A percentile compares a stretch with the other conserved stretches of the same genome.
Evolutionary conservation across 2,888 invertebrate genomes (phyloP).

Genomic region (Chrysolina americana): DNA sequence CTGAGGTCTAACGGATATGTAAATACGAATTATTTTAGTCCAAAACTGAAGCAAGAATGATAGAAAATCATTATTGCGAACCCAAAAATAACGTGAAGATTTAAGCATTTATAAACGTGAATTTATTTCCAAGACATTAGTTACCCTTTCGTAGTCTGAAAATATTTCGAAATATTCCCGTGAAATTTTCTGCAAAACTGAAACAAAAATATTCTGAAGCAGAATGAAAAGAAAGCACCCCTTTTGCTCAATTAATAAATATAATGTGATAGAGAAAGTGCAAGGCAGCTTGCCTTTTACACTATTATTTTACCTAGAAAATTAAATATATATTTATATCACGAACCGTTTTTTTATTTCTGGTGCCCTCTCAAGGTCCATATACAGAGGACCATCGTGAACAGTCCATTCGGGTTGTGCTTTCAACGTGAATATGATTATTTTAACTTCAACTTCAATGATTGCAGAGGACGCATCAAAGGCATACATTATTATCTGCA

Average conservation of each 20-base stretch:
- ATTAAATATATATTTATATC: conserved; percentile 45
- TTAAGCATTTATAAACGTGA: not conserved
- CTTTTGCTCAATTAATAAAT: conserved; percentile 50
- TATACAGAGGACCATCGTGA: too few relatives aligned
- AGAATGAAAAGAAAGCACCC: conserved; percentile 23
- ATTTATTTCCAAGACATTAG: not conserved
- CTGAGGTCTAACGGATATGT: not conserved
- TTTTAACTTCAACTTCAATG: too few relatives aligned
- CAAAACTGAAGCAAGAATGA: not conserved
- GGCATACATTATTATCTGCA: too few relatives aligned
- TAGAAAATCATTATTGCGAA: not conserved
- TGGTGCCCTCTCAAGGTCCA: not conserved
- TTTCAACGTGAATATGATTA: too few relatives aligned
- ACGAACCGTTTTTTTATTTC: not conserved
- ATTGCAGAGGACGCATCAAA: too few relatives aligned
- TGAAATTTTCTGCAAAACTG: conserved; percentile 6
- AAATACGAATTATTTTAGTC: not conserved
- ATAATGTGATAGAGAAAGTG: conserved; percentile 50
- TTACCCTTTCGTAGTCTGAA: not conserved
- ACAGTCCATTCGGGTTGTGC: too few relatives aligned
- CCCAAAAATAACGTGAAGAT: not conserved
- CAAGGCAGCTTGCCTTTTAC: conserved; percentile 46
- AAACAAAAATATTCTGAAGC: conserved; percentile 25
- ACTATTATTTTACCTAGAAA: conserved; percentile 44
- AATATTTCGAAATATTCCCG: not conserved